Evolutionary conservation across 92 coral and sea anemone species (phyloP).

Genomic region (Muricea muricata): DNA sequence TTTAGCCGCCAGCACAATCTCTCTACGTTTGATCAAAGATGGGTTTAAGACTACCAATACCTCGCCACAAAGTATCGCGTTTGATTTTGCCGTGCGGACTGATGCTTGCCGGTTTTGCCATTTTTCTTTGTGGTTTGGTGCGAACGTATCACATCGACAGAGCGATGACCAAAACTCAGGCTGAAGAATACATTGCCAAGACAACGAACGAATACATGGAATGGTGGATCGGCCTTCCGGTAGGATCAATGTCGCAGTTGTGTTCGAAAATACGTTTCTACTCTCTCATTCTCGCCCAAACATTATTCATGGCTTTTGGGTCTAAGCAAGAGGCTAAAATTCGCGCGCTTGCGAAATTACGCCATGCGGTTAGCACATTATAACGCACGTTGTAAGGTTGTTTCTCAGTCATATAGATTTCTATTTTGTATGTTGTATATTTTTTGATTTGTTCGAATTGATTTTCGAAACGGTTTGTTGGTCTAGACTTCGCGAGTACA

Average conservation of each 20-base stretch:
- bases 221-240: constrained; percentile 38
- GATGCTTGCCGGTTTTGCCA: neutral
- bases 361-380: too few species aligned
- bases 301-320: neutral
- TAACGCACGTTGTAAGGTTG: too few species aligned
- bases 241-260: neutral
- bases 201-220: neutral
- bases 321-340: too few species aligned
- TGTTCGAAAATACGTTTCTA: neutral
- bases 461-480: too few species aligned
- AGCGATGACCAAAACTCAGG: neutral
- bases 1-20: neutral
- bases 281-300: too few species aligned
- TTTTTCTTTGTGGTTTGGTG: constrained; percentile 18
- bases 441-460: too few species aligned
- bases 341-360: too few species aligned
- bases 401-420: too few species aligned
- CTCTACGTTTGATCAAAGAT: neutral
- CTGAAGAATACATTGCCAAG: neutral
- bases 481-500: too few species aligned
- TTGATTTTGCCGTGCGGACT: constrained; percentile 20
- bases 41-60: neutral
- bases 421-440: too few species aligned
- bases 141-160: neutral
- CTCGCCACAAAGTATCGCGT: neutral